Percentiles rank a stretch among this genome's conserved stretches.
Conservation (phyloP, 2,888 invertebrate species). For the Silvanus unidentatus region DNA sequence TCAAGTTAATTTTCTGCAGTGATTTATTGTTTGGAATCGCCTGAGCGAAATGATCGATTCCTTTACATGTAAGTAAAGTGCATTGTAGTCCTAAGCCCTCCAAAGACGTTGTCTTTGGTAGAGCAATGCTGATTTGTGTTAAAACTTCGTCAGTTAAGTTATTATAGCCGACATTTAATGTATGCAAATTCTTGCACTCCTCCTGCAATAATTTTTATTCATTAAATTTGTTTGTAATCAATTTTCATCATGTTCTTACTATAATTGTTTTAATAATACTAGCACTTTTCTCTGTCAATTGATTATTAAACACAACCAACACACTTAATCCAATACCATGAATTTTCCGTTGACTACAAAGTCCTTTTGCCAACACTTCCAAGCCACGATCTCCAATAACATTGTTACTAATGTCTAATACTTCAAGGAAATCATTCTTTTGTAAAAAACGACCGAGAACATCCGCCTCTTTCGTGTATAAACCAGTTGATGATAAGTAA, state of each 20-base stretch:
- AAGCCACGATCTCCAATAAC: constrained; percentile 41
- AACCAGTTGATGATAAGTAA: constrained; percentile 38
- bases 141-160: constrained; percentile 39
- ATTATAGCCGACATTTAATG: constrained; percentile 40
- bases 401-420: constrained; percentile 42
- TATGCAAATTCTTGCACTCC: constrained; percentile 37
- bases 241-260: no score
- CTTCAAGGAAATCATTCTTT: constrained; percentile 34
- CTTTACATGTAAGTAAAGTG: constrained; percentile 39
- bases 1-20: constrained; percentile 40
- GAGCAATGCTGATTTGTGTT: constrained; percentile 28
- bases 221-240: no score
- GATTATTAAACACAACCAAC: constrained; percentile 40
- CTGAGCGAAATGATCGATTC: constrained; percentile 32
- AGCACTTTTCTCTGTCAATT: constrained; percentile 40
- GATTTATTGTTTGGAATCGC: constrained; percentile 36
- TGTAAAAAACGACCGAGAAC: constrained; percentile 33
- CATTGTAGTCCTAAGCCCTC: constrained; percentile 42
- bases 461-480: constrained; percentile 42
- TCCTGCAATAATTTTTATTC: constrained; percentile 26
- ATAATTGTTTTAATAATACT: constrained; percentile 36
- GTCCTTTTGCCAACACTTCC: constrained; percentile 37
- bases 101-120: constrained; percentile 29
- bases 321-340: constrained; percentile 34
- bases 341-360: constrained; percentile 30